A percentile compares a stretch with the other conserved stretches of the same genome.
Evolutionary conservation across 2,888 invertebrate genomes (phyloP).

Genomic region (Cheilosia variabilis): DNA sequence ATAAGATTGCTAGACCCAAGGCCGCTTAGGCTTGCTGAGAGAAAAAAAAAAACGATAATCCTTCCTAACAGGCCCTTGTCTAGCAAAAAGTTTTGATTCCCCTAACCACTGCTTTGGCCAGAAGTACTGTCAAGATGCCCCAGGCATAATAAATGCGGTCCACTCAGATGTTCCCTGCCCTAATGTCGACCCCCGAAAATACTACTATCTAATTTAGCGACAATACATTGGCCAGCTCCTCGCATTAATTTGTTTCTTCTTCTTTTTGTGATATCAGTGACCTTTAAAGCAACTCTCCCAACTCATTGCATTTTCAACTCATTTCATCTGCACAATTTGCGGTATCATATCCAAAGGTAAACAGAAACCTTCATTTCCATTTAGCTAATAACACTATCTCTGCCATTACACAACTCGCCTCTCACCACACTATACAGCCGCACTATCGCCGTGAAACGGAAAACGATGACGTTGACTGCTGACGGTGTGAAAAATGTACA

Average conservation of each 20-base stretch:
- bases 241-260: constrained; percentile 1
- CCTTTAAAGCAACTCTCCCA: neutral
- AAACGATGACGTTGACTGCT: constrained; percentile 66
- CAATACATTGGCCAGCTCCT: neutral
- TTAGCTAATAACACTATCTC: constrained; percentile 61
- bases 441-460: constrained; percentile 30
- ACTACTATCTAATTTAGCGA: neutral
- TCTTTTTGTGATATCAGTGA: neutral
- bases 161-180: too few species aligned
- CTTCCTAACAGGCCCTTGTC: too few species aligned
- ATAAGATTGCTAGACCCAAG: too few species aligned
- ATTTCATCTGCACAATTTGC: constrained; percentile 20
- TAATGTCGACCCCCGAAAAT: too few species aligned
- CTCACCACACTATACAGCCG: constrained; percentile 15
- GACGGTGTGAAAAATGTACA: constrained; percentile 62
- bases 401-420: constrained; percentile 35
- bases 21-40: too few species aligned
- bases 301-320: constrained; percentile 31
- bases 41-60: too few species aligned
- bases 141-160: too few species aligned
- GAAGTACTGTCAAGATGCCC: too few species aligned
- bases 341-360: constrained; percentile 29
- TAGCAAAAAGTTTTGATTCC: too few species aligned
- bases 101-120: too few species aligned
- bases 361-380: constrained; percentile 54